These are phyloP conservation scores for Oreochromis grahami DNA, from an alignment of 2,797 vertebrate species.

Conservation along the genomic window DNA sequence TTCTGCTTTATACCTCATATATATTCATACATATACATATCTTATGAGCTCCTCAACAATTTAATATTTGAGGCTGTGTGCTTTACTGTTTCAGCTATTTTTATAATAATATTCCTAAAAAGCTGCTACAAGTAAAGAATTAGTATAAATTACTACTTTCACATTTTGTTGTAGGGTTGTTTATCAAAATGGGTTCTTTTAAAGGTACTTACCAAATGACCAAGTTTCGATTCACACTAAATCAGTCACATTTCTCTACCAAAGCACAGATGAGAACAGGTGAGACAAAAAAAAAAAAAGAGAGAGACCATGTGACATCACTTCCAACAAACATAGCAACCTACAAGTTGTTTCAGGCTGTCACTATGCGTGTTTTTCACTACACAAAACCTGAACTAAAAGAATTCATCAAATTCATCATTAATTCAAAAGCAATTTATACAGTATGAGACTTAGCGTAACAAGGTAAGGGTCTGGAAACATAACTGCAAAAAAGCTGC, in stretches of 20 bases:
- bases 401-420: not conserved
- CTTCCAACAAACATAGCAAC: not conserved
- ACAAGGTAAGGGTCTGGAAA: not conserved
- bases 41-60: not conserved
- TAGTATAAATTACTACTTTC: not conserved
- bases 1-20: not conserved
- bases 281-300: not conserved
- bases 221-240: not conserved
- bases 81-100: not conserved
- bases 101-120: not conserved
- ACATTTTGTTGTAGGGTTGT: not conserved
- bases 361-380: not conserved
- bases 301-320: not conserved
- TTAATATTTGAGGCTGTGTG: not conserved
- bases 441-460: not conserved
- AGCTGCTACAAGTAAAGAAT: not conserved
- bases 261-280: not conserved
- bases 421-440: not conserved
- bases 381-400: not conserved
- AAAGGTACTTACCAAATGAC: not conserved
- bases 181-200: not conserved
- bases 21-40: not conserved
- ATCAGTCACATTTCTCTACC: not conserved
- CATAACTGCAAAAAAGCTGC: not conserved
- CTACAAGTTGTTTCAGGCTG: not conserved